phyloP scores from a whole-genome alignment of 2,888 invertebrate genomes.

The Oligia strigilis region DNA sequence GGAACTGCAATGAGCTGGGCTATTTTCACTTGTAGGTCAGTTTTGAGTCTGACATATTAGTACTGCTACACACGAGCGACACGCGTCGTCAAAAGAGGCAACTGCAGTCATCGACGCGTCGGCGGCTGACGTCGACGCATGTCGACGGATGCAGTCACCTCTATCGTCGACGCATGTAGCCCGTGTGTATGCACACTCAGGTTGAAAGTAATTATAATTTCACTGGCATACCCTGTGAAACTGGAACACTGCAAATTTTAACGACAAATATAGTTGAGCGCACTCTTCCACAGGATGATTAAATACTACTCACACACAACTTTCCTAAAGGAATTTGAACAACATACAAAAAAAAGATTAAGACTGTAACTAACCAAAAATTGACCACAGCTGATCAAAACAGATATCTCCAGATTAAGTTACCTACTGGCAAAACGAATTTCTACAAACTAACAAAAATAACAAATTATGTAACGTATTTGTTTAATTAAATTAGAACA shows the following conservation, averaged over 20 bases:
- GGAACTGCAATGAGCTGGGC: background rate
- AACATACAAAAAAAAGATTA: background rate
- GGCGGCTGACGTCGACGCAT: too few relatives aligned
- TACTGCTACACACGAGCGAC: too few relatives aligned
- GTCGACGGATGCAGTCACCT: too few relatives aligned
- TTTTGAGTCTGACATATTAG: background rate
- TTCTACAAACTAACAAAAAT: background rate
- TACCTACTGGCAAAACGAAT: background rate
- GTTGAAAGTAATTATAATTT: background rate
- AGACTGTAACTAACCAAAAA: background rate
- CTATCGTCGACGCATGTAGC: too few relatives aligned
- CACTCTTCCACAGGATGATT: background rate
- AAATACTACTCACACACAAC: background rate
- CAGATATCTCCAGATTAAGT: background rate
- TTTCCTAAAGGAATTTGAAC: background rate
- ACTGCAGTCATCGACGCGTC: too few relatives aligned
- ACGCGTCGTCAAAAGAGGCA: too few relatives aligned
- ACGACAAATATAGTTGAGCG: too few relatives aligned
- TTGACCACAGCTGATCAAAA: background rate
- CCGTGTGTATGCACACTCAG: background rate
- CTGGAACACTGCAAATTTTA: background rate
- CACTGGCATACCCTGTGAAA: background rate
- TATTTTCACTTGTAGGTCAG: background rate
- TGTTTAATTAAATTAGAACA: slow-evolving; percentile 40
- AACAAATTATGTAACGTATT: slow-evolving; percentile 1